phyloP scores from a whole-genome alignment of 2,888 invertebrate genomes.

The Polyommatus icarus region DNA sequence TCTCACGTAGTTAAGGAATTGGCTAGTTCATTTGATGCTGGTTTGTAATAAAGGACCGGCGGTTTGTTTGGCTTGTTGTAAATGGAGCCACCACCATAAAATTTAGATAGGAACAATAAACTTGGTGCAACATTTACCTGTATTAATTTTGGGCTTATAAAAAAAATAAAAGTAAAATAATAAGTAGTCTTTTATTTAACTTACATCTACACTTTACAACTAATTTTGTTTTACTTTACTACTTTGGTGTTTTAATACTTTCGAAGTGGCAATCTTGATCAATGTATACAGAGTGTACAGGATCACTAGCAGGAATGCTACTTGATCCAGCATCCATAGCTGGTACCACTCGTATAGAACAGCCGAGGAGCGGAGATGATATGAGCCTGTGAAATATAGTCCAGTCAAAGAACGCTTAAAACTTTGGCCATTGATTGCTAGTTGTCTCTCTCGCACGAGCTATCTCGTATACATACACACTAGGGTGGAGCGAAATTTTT shows the following conservation, averaged over 20 bases:
- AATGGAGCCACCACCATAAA: too few relatives aligned
- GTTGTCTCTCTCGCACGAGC: too few relatives aligned
- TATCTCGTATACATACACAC: too few relatives aligned
- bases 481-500: too few relatives aligned
- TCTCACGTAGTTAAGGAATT: too few relatives aligned
- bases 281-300: conserved; percentile 8
- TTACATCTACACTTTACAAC: neutral
- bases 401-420: neutral
- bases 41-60: too few relatives aligned
- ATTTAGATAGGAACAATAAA: too few relatives aligned
- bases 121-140: too few relatives aligned
- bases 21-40: too few relatives aligned
- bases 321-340: conserved; percentile 39
- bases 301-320: neutral
- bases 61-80: too few relatives aligned
- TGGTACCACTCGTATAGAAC: conserved; percentile 48
- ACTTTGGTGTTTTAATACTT: neutral
- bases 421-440: neutral
- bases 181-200: neutral
- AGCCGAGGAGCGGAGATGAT: conserved; percentile 59
- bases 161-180: neutral
- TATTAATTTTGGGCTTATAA: too few relatives aligned
- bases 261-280: neutral
- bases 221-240: neutral
- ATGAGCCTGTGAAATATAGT: conserved; percentile 46